Conservation (phyloP, 2,888 invertebrate species). For the Odontothrips loti region DNA sequence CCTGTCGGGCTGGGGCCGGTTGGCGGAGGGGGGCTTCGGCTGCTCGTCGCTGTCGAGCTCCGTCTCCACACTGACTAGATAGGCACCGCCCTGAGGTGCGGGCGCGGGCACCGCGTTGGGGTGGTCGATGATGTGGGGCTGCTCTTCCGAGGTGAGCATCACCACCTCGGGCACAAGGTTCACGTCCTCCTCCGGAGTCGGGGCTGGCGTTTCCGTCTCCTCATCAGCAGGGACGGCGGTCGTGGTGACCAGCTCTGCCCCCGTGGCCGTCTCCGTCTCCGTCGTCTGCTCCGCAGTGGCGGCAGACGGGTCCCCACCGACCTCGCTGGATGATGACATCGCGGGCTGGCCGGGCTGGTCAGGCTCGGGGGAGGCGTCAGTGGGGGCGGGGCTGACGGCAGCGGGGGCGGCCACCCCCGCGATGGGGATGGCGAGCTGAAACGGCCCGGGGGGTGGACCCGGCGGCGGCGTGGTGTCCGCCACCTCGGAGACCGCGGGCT, state of each 20-base stretch:
- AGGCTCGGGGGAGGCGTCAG: not conserved
- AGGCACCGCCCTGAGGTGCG: not conserved
- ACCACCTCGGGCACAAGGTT: slow-evolving; percentile 2
- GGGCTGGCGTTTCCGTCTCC: not conserved
- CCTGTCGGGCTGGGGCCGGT: not conserved
- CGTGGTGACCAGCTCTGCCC: not conserved
- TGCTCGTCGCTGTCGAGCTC: not conserved
- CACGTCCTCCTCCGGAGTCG: not conserved
- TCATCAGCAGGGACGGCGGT: not conserved
- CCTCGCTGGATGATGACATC: not conserved
- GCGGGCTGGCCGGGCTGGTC: not conserved
- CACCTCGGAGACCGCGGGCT: slow-evolving; percentile 35
- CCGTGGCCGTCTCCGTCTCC: not conserved
- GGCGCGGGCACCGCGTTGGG: not conserved
- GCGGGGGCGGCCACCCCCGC: slow-evolving; percentile 33
- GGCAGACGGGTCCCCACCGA: no score
- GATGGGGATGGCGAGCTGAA: slow-evolving; percentile 41
- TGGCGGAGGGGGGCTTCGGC: not conserved
- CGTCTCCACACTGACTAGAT: not conserved
- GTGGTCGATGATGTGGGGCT: not conserved
- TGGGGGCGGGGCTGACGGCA: not conserved
- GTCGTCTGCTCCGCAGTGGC: not conserved
- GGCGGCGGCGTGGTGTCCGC: slow-evolving; percentile 31
- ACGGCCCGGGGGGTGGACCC: slow-evolving; percentile 37
- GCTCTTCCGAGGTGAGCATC: slow-evolving; percentile 14